phyloP scores from a whole-genome alignment of 2,113 vertebrate genomes.

The Paradoxurus hermaphroditus region DNA sequence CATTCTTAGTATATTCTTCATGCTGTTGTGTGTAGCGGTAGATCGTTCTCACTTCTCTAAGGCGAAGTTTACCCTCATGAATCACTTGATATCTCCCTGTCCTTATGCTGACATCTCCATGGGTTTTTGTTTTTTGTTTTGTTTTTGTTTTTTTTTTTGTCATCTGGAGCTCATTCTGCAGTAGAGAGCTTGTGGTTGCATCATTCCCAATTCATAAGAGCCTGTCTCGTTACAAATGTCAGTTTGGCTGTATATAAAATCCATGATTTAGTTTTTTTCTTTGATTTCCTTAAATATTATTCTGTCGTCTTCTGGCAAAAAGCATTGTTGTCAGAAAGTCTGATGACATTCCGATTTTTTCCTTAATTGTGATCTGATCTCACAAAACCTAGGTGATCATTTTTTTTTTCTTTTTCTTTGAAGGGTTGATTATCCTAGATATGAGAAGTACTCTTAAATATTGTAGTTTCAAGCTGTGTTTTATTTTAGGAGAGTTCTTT shows the following conservation, averaged over 20 bases:
- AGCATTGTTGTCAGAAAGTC: background rate
- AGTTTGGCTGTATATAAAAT: background rate
- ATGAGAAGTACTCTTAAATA: background rate
- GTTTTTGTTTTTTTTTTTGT: too few relatives aligned
- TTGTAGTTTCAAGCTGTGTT: background rate
- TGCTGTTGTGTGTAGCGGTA: background rate
- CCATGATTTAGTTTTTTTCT: background rate
- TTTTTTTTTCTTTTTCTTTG: background rate
- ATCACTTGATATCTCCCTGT: background rate
- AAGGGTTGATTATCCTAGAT: background rate
- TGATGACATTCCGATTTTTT: background rate
- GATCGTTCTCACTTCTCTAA: background rate
- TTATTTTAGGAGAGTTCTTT: conserved; percentile 5
- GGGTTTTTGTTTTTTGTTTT: too few relatives aligned
- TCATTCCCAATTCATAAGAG: background rate
- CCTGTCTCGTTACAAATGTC: background rate
- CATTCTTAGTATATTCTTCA: background rate
- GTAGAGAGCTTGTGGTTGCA: background rate
- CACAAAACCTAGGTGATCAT: background rate
- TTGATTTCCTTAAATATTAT: background rate
- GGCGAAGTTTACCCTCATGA: background rate
- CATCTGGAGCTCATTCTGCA: background rate
- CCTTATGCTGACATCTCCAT: background rate
- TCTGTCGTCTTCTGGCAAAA: background rate
- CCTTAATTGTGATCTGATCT: background rate